A percentile compares a stretch with the other conserved stretches of the same genome.
These are phyloP conservation scores for Chromoteleia sp. DNA, from an alignment of 2,888 invertebrate species.

Conservation along the genomic window DNA sequence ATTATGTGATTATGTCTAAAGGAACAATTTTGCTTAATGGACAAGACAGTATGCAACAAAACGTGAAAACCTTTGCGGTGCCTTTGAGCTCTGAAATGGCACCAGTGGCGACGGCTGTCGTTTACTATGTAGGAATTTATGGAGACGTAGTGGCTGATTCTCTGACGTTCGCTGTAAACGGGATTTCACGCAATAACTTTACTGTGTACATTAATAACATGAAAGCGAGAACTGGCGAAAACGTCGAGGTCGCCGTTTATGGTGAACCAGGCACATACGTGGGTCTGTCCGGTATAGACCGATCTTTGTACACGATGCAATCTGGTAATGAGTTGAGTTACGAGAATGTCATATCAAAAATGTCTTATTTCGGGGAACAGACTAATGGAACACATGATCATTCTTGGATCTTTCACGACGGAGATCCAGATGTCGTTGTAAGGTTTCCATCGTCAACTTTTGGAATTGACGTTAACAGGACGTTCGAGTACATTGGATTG, in stretches of 20 bases:
- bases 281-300: conserved; percentile 95
- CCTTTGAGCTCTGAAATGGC: conserved; percentile 95
- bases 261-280: conserved; percentile 98
- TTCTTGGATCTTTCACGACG: conserved; percentile 93
- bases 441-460: conserved; percentile 95
- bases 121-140: conserved; percentile 93
- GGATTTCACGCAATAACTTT: conserved; percentile 96
- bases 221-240: conserved; percentile 96
- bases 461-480: conserved; percentile 97
- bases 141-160: conserved; percentile 96
- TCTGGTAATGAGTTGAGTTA: conserved; percentile 96
- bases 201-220: conserved; percentile 95
- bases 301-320: conserved; percentile 96
- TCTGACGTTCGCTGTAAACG: conserved; percentile 98
- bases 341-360: conserved; percentile 93
- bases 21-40: conserved; percentile 95
- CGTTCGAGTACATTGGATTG: conserved; percentile 95
- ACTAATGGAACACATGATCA: conserved; percentile 94
- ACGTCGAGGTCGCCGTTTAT: conserved; percentile 96
- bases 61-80: conserved; percentile 92
- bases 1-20: conserved; percentile 96
- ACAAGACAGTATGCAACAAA: conserved; percentile 92
- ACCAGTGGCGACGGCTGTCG: conserved; percentile 95
- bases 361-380: conserved; percentile 94
- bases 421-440: conserved; percentile 93